Base-by-base conservation (phyloP, 2,113 vertebrate genomes). In the Hymenochirus boettgeri region DNA sequence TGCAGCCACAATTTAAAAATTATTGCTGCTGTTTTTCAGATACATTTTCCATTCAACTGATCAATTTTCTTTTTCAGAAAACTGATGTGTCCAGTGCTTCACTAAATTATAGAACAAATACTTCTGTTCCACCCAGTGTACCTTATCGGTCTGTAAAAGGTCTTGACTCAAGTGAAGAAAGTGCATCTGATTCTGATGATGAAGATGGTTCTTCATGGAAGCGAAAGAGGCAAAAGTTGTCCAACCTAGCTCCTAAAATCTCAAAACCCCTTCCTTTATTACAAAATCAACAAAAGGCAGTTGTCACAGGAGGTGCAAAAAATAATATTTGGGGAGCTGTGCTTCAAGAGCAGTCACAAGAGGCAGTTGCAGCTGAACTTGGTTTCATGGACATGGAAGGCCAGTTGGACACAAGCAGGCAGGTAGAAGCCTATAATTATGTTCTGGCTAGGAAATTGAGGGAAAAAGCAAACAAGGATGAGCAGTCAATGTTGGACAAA, bases 301-400 rank as follows among this genome's bases (percentile, higher is more conserved):
- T 70, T 24, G 17, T 51, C 33, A 0, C 58, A 18, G 65, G 25
- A 1, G 76, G 79, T 46, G 92, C 88, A 72, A 98, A 91, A 67
- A 99, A 99, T 83, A 99, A 99, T 83, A 89, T 99, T 7, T 99
- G 96, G 96, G 93, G 94, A 2, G 77, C 81, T 0, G 94, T 99
- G 65, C 91, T 99, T 0, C 94, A 99, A 71, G 95, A 97, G 69
- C 96, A 98, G 78, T 92, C 74, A 61, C 96, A 98, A 73, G 95
- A 99, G n/a, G 91, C 91, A 0, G 81, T 99, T 19, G 89, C 93
- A 1, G 83, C 85, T 1, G 94, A 96, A 67, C 88, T 99, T 6
- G 90, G 93, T 1, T 86, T 99, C 66, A 80, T 98, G 65, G 96
- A 91, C 56, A 95, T 99, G 96, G 96, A 99, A 12, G 93, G 92